These are phyloP conservation scores for Sebastes oblongus DNA, from an alignment of 2,797 vertebrate species.

Conservation along the genomic window DNA sequence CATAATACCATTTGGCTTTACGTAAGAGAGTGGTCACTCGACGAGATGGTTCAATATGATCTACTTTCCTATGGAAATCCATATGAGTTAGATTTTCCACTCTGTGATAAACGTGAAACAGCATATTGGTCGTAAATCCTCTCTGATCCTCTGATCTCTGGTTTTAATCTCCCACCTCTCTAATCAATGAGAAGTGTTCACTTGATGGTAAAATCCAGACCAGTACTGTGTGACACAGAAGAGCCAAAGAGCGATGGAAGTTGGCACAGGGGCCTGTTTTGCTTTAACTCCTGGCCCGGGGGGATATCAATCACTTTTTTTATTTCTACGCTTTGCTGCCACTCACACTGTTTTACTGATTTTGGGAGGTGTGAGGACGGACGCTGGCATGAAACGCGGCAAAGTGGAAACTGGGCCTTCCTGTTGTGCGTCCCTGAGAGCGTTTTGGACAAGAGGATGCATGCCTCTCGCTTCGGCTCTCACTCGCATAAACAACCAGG, in stretches of 20 bases:
- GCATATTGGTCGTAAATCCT: background rate
- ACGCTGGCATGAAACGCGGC: conserved; percentile 47
- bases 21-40: conserved; percentile 51
- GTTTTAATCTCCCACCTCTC: conserved; percentile 13
- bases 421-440: conserved; percentile 56
- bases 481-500: conserved; percentile 64
- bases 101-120: conserved; percentile 15
- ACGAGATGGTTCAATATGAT: conserved; percentile 28
- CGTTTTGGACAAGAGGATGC: conserved; percentile 46
- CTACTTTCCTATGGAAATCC: conserved; percentile 13
- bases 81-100: conserved; percentile 16
- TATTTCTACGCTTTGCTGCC: conserved; percentile 23
- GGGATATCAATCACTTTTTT: conserved; percentile 39
- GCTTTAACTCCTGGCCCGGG: background rate
- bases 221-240: conserved; percentile 8
- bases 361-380: conserved; percentile 30
- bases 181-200: conserved; percentile 2
- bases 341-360: conserved; percentile 45
- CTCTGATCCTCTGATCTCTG: background rate
- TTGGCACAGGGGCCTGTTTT: conserved; percentile 5
- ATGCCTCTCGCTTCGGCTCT: conserved; percentile 32
- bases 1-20: conserved; percentile 53
- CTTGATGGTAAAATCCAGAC: conserved; percentile 1
- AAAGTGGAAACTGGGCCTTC: conserved; percentile 67
- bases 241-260: conserved; percentile 4